Evolutionary conservation across 2,888 invertebrate genomes (phyloP), one percentile per base, ranked within the genome.

Genomic region (Leptopilina syphax): DNA sequence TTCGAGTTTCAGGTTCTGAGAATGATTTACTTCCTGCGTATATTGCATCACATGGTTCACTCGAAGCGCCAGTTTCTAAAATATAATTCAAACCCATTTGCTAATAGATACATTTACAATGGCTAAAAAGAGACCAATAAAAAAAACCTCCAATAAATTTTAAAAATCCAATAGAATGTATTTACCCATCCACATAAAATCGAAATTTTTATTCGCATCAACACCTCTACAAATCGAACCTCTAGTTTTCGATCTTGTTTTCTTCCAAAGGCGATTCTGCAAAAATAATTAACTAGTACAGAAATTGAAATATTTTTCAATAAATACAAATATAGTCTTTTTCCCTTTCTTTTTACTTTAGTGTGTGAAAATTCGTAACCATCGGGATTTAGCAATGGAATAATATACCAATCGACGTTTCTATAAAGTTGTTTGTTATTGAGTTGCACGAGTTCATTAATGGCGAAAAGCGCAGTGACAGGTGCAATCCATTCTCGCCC

Each of bases 191-290:
- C 96, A 96, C 81, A 93, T 92, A 86, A 94, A 94, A 78, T 94
- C 95, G 86, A 94, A 97, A 92, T 97, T 97, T 1, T 96, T 93
- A 90, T 97, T 97, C 0, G 94, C 94, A 87, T 97, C 97, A 0
- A 94, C 94, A 13, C 97, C 97, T 5, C 92, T 91, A 85, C 96
- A 96, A 0, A 90, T 87, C 0, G 89, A 1, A 24, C 27, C 18
- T 3, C 91, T 84, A 10, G 88, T 87, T 0, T 65, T 0, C 0
- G 94, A 93, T 0, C 95, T 93, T 0, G 95, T 96, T 88, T 96
- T 96, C 41, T 96, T 94, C 95, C 96, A 96, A 84, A 95, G 92
- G 10, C 95, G 93, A 54, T 87, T 86, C 95, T 95, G 86, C n/a
- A 91, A 80, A 91, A 80, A 60, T 77, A 47, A 18, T 12, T 44